Percentiles rank a stretch among this genome's conserved stretches.
phyloP scores from a whole-genome alignment of 2,113 vertebrate species.

The Protobothrops mucrosquamatus region DNA sequence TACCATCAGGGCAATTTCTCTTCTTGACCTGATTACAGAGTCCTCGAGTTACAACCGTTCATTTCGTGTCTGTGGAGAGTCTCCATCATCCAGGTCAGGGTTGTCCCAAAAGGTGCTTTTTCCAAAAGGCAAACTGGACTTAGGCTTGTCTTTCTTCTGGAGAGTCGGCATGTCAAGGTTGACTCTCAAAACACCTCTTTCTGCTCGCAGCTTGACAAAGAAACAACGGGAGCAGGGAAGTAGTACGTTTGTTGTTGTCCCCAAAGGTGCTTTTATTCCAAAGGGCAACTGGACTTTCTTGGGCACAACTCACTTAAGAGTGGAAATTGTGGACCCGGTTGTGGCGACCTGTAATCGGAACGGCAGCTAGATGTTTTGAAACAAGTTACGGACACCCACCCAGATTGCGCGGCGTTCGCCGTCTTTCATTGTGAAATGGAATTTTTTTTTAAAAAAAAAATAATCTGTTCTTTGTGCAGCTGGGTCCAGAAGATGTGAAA shows the following conservation, averaged over 20 bases:
- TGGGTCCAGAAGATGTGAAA: conserved; percentile 95
- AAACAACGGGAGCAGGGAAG: too few relatives aligned
- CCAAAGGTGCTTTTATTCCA: background rate
- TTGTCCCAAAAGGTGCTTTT: background rate
- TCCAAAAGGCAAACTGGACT: background rate
- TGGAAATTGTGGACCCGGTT: too few relatives aligned
- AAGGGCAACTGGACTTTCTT: background rate
- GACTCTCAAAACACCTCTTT: too few relatives aligned
- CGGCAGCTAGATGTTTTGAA: background rate
- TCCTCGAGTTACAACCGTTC: background rate
- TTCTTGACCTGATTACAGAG: background rate
- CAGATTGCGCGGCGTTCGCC: background rate
- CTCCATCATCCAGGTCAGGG: background rate
- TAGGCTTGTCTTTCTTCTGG: too few relatives aligned
- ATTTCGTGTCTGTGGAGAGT: background rate
- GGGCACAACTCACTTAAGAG: too few relatives aligned
- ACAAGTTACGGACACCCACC: background rate
- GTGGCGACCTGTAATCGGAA: too few relatives aligned
- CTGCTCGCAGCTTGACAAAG: too few relatives aligned
- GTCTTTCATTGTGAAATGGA: background rate
- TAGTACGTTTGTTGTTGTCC: background rate
- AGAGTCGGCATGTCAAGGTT: too few relatives aligned
- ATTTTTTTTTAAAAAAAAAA: background rate
- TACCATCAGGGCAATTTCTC: background rate
- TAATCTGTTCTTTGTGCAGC: conserved; percentile 67